Base-by-base conservation (phyloP, 2,888 invertebrate species). In the Capitulum mitella region DNA sequence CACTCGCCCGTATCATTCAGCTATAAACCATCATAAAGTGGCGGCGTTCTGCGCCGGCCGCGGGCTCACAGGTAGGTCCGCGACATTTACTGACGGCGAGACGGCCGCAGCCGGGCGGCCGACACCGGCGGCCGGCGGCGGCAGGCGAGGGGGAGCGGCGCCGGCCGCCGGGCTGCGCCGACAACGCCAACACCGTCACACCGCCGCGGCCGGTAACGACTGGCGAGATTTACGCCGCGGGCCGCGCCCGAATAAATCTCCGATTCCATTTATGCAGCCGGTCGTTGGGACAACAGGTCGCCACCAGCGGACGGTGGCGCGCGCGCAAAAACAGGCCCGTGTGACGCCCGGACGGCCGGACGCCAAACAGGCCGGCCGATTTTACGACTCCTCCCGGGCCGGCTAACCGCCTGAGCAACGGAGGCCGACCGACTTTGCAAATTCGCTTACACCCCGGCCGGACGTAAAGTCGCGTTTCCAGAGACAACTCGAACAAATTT, bases 1-100 rank as follows among this genome's bases (percentile, higher is more conserved):
- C 70, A 70, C 70, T 16, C 22, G 70, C 37, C 70, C 5, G 26
- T 12, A 40, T 40, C 70, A 40, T 70, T 70, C 37, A 26, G 26
- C 70, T 22, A 40, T 70, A 40, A 70, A 40, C 37, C 70, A 40
- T 40, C 70, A 70, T 70, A 70, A 70, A 70, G 37, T 29, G 58
- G n/a, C 51, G 51, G 3, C n/a, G 29, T 26, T 22, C 26, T 19
- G 51, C 51, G 51, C 58, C 58, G n/a, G 29, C n/a, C 10, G 58
- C 29, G 29, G 29, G 6, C 58, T n/a, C 29, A n/a, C 58, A 58
- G 58, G 58, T 58, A n/a, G 6, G 58, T 1, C 58, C 3, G 58
- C 29, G n/a, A 43, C 43, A 43, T 43, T 43, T 43, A 43, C 43
- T 5, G 43, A 43, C 43, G 6, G 43, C 12, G 12, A 19, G 51